Percentiles rank a stretch among this genome's conserved stretches.
Evolutionary conservation across 2,888 invertebrate species (phyloP).

Genomic region (Leptinotarsa rubiginosa): DNA sequence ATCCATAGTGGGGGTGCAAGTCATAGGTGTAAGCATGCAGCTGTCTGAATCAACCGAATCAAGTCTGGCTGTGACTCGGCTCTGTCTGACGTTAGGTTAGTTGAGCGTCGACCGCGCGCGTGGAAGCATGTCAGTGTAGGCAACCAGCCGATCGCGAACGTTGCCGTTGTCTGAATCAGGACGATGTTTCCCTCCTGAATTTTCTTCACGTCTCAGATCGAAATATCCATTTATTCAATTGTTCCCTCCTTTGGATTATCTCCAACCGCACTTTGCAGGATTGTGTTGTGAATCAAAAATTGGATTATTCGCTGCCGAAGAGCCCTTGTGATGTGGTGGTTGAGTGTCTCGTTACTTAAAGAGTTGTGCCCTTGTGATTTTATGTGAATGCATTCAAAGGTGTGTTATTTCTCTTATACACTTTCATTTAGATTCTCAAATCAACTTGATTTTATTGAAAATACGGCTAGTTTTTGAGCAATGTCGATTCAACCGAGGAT

Average conservation of each 20-base stretch:
- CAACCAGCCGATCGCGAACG: slow-evolving; percentile 10
- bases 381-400: slow-evolving; percentile 40
- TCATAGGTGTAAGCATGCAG: slow-evolving; percentile 56
- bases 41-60: slow-evolving; percentile 58
- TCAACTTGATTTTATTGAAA: too few species aligned
- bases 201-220: slow-evolving; percentile 18
- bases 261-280: slow-evolving; percentile 20
- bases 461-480: too few species aligned
- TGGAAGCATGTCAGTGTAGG: slow-evolving; percentile 20
- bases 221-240: slow-evolving; percentile 25
- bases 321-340: slow-evolving; percentile 32
- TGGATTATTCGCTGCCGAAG: slow-evolving; percentile 27
- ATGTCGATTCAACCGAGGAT: too few species aligned
- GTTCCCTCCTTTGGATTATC: slow-evolving; percentile 35
- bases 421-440: too few species aligned
- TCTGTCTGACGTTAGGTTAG: slow-evolving; percentile 41
- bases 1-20: slow-evolving; percentile 53
- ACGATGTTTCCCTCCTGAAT: slow-evolving; percentile 27
- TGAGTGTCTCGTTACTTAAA: slow-evolving; percentile 34
- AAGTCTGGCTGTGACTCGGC: slow-evolving; percentile 52
- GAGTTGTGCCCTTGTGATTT: slow-evolving; percentile 32
- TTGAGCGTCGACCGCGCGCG: slow-evolving; percentile 21
- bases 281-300: slow-evolving; percentile 29
- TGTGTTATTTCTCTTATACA: slow-evolving; percentile 24
- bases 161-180: not conserved